phyloP scores from a whole-genome alignment of 1,140 invertebrate genomes.

The Lithobius niger region DNA sequence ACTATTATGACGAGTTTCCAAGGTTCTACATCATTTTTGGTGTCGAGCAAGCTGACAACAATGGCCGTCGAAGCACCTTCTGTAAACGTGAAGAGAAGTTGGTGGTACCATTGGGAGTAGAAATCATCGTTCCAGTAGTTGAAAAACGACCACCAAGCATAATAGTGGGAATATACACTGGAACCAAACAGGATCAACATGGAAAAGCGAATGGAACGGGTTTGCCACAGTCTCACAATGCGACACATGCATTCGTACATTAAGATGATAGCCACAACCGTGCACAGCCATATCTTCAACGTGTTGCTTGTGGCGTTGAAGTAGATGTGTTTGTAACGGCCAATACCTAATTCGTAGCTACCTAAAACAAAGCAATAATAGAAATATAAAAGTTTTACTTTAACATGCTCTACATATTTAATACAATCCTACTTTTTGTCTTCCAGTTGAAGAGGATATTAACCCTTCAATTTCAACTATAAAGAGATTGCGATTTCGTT shows the following conservation, averaged over 20 bases:
- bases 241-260: slow-evolving; percentile 57
- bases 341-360: slow-evolving; percentile 56
- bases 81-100: slow-evolving; percentile 54
- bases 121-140: slow-evolving; percentile 76
- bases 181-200: slow-evolving; percentile 55
- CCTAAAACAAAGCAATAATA: slow-evolving; percentile 45
- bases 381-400: no score
- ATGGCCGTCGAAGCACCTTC: slow-evolving; percentile 54
- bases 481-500: no score
- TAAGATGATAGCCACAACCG: slow-evolving; percentile 47
- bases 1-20: slow-evolving; percentile 43
- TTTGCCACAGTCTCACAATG: slow-evolving; percentile 41
- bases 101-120: slow-evolving; percentile 44
- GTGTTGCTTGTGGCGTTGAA: no score
- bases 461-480: no score
- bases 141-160: slow-evolving; percentile 68
- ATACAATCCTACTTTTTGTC: no score
- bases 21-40: slow-evolving; percentile 43
- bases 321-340: slow-evolving; percentile 63
- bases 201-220: slow-evolving; percentile 42
- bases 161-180: slow-evolving; percentile 65
- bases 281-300: slow-evolving; percentile 59
- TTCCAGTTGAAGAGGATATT: no score
- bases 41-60: slow-evolving; percentile 36
- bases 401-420: no score